These are phyloP conservation scores for Omphaloscelis lunosa DNA, from an alignment of 2,888 invertebrate genomes.

Conservation along the genomic window DNA sequence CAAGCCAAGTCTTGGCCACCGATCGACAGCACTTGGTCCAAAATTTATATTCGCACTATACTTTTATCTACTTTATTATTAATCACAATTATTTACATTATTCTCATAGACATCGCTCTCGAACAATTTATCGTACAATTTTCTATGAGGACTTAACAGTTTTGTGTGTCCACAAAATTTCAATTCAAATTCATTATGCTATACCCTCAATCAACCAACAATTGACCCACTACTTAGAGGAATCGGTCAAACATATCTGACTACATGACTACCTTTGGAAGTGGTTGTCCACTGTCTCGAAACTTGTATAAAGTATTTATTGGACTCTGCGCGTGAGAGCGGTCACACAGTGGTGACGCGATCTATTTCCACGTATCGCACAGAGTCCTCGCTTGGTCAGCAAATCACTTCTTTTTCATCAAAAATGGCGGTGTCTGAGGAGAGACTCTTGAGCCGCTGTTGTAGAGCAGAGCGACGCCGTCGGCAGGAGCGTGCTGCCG, in stretches of 20 bases:
- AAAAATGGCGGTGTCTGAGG: constrained; percentile 95
- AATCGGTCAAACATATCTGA: constrained; percentile 69
- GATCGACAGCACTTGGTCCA: constrained; percentile 88
- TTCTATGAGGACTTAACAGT: constrained; percentile 51
- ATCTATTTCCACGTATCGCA: constrained; percentile 97
- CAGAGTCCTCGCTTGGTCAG: constrained; percentile 99
- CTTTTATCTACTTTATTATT: constrained; percentile 68
- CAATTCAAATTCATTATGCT: constrained; percentile 61
- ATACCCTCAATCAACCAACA: constrained; percentile 72
- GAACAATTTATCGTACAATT: constrained; percentile 47
- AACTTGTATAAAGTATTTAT: constrained; percentile 44
- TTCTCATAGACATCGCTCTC: constrained; percentile 66
- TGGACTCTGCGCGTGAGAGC: constrained; percentile 84
- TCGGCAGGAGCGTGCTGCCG: constrained; percentile 90
- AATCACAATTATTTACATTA: constrained; percentile 72
- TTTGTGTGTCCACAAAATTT: constrained; percentile 50
- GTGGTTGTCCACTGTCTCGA: constrained; percentile 53
- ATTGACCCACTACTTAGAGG: constrained; percentile 71
- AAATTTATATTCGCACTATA: constrained; percentile 78
- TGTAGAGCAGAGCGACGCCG: constrained; percentile 94
- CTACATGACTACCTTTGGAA: constrained; percentile 57
- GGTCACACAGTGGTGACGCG: constrained; percentile 97
- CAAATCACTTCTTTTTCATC: constrained; percentile 97
- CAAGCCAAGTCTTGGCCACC: constrained; percentile 73
- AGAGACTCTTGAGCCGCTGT: constrained; percentile 94